Conservation (phyloP, 2,888 invertebrate genomes). For the Pseudanteris insignis region DNA sequence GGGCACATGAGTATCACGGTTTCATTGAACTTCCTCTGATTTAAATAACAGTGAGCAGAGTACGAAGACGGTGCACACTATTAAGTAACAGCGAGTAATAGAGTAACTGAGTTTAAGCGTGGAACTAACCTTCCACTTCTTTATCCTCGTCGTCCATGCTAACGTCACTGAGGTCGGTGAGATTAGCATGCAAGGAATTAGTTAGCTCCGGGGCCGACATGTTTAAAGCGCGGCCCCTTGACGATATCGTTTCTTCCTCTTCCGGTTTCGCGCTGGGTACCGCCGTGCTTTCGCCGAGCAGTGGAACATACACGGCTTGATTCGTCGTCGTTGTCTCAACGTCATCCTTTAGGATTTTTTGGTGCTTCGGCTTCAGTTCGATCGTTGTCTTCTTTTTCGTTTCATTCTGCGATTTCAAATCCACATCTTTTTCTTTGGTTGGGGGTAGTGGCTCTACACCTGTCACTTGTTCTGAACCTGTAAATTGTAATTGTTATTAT, state of each 20-base stretch:
- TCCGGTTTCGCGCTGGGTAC: conserved; percentile 8
- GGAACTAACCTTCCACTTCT: conserved; percentile 63
- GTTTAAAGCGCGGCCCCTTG: conserved; percentile 59
- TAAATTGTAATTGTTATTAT: too few species aligned
- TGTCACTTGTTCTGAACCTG: conserved; percentile 45
- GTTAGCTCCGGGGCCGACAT: conserved; percentile 59
- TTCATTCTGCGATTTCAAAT: conserved; percentile 48
- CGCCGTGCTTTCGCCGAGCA: conserved; percentile 45
- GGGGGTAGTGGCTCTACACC: conserved; percentile 48
- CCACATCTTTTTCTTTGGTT: conserved; percentile 45
- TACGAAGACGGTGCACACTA: too few species aligned
- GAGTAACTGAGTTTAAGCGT: too few species aligned
- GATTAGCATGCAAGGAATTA: conserved; percentile 61
- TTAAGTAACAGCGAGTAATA: too few species aligned
- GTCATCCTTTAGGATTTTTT: conserved; percentile 52
- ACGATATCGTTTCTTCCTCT: conserved; percentile 38
- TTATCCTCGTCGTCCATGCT: conserved; percentile 76
- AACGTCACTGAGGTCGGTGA: conserved; percentile 79
- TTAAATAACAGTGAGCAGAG: too few species aligned
- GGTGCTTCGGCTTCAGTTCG: conserved; percentile 56
- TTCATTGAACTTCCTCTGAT: too few species aligned
- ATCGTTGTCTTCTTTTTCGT: conserved; percentile 56
- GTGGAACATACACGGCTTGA: conserved; percentile 32
- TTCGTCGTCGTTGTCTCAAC: conserved; percentile 63
- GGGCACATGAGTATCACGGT: too few species aligned